Evolutionary conservation across 2,888 invertebrate genomes (phyloP), one percentile per base, ranked within the genome.

Genomic region (Sphaeridia pumilis): DNA sequence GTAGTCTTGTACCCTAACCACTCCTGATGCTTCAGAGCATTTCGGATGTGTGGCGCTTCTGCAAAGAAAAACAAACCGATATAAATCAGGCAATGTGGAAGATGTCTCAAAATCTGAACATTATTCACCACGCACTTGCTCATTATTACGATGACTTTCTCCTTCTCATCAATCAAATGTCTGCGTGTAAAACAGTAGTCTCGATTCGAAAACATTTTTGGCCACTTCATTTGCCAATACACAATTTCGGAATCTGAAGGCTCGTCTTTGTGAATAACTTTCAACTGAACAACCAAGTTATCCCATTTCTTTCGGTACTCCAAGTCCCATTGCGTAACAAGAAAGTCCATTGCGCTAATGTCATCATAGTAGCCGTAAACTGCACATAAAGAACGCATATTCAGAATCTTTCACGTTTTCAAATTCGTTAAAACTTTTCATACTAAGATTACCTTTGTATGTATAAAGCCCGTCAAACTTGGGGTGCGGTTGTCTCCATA

Each of bases 201-300:
- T 55, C 89, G 78, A 68, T 89, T 89, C 4, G 83, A 78, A 70
- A 89, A 89, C 59, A 89, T 71, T 66, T 79, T 84, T 60, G 89
- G 89, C 87, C 88, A 89, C 52, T 81, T 73, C 73, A 87, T 85
- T 72, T 88, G 87, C 89, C 89, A 89, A 66, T 89, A 88, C 53
- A 89, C 73, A 35, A 89, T 74, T 57, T 86, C 82, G 65, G 83
- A 82, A 60, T 82, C 70, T 1, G 0, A 75, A 74, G 70, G 66
- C 1, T 78, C 77, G 68, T 81, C 78, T 4, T 75, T 71, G 63
- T 87, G 86, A 7, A 87, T 76, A 4, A 87, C 73, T 48, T 81
- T 75, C 31, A 89, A 72, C 26, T 79, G 73, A 1, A 83, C 78
- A 0, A 85, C 87, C 0, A 85, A 84, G 1, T 76, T 73, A 70